Evolutionary conservation across 2,797 vertebrate genomes (phyloP).

Genomic region (Acomys russatus): DNA sequence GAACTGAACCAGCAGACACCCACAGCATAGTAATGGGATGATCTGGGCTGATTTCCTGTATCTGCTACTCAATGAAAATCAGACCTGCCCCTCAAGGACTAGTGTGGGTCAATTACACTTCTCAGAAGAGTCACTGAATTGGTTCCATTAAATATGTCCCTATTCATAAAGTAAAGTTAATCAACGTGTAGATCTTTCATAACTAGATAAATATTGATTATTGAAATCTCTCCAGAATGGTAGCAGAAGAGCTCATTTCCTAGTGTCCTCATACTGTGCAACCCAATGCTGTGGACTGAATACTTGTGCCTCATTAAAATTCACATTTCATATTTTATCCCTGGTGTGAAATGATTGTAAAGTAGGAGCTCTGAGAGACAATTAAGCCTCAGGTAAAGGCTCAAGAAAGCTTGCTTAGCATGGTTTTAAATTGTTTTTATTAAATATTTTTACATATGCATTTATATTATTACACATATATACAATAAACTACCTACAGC

Average conservation of each 20-base stretch:
- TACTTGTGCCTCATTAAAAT: neutral
- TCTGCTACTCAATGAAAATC: constrained; percentile 14
- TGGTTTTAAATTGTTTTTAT: too few species aligned
- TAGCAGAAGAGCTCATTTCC: constrained; percentile 25
- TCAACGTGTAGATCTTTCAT: constrained; percentile 64
- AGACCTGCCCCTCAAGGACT: neutral
- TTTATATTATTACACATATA: too few species aligned
- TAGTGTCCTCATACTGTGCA: neutral
- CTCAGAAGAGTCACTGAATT: constrained; percentile 38
- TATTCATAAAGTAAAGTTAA: constrained; percentile 72
- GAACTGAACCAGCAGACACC: constrained; percentile 16
- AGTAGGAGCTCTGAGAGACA: neutral
- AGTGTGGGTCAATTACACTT: neutral
- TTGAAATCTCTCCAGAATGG: constrained; percentile 43
- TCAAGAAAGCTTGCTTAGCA: neutral
- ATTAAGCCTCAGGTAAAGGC: neutral
- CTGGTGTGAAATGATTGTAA: neutral
- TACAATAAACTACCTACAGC: too few species aligned
- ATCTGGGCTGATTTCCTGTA: constrained; percentile 14
- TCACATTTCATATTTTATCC: neutral
- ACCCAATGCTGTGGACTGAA: neutral
- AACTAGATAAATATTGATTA: constrained; percentile 67
- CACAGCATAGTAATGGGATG: constrained; percentile 26
- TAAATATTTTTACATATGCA: neutral
- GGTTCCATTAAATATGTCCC: constrained; percentile 36